Evolutionary conservation across 2,113 vertebrate genomes (phyloP).

Genomic region (Calidris pugnax): DNA sequence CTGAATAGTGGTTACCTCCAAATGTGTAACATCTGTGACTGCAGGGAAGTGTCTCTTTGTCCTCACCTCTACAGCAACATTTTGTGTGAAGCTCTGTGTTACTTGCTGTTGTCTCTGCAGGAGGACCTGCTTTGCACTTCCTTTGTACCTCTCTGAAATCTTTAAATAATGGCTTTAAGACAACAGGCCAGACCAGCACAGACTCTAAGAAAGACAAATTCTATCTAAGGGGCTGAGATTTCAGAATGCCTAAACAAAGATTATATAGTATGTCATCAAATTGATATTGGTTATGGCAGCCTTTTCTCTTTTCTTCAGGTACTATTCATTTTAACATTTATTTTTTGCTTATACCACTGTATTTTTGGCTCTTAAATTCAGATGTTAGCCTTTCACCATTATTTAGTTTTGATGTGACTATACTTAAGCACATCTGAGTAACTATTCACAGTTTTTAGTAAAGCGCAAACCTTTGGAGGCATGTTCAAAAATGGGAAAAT

Average conservation of each 20-base stretch:
- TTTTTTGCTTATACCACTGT: neutral
- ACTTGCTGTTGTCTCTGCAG: neutral
- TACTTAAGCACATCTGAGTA: neutral
- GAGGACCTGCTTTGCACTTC: neutral
- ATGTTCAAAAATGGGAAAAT: neutral
- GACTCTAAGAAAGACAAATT: neutral
- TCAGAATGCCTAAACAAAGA: neutral
- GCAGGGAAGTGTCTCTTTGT: neutral
- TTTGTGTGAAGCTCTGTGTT: neutral
- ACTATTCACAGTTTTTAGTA: slow-evolving; percentile 13
- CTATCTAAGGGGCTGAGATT: neutral
- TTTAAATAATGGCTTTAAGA: neutral
- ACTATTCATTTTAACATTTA: neutral
- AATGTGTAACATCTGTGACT: neutral
- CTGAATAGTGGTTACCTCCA: neutral
- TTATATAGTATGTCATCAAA: neutral
- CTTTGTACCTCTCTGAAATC: neutral
- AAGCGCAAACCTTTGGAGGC: neutral
- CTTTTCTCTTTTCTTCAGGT: neutral
- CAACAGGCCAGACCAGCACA: neutral
- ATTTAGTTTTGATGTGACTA: neutral
- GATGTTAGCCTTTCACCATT: neutral
- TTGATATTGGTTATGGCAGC: neutral
- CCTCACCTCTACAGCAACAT: neutral
- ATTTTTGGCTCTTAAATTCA: neutral